These are phyloP conservation scores for Pygocentrus nattereri DNA, from an alignment of 2,797 vertebrate genomes.

Conservation along the genomic window DNA sequence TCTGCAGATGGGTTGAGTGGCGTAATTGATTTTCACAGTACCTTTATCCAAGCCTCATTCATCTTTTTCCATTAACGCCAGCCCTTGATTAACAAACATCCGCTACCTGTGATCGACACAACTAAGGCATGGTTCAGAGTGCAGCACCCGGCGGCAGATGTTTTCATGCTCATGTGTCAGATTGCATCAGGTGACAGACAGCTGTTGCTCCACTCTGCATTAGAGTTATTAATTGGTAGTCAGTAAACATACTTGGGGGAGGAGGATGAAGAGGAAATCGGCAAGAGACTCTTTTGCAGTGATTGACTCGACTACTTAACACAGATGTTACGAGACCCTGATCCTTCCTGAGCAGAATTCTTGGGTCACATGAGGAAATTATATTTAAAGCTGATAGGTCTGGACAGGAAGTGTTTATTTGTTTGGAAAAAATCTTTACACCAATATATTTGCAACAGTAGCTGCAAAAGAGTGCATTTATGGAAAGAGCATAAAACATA, in stretches of 20 bases:
- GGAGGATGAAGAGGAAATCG: constrained; percentile 18
- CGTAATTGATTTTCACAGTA: background rate
- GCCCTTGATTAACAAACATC: constrained; percentile 38
- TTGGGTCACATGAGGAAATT: background rate
- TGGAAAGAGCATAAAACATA: too few relatives aligned
- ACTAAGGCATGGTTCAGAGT: constrained; percentile 54
- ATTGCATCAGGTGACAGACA: constrained; percentile 62
- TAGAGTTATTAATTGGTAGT: constrained; percentile 61
- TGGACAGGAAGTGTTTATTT: background rate
- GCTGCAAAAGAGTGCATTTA: background rate
- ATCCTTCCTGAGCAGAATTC: background rate
- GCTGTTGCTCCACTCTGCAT: constrained; percentile 66
- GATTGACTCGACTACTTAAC: constrained; percentile 19
- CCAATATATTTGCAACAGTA: too few relatives aligned
- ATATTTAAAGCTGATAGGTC: background rate
- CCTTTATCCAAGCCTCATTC: background rate
- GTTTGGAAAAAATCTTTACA: too few relatives aligned
- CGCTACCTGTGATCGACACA: constrained; percentile 62
- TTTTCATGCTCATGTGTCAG: constrained; percentile 21
- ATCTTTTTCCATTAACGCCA: constrained; percentile 11
- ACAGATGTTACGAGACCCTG: background rate
- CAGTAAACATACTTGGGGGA: constrained; percentile 50
- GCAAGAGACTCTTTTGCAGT: constrained; percentile 19
- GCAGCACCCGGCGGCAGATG: constrained; percentile 17
- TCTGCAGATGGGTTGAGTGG: background rate